A percentile compares a stretch with the other conserved stretches of the same genome.
phyloP scores from a whole-genome alignment of 92 coral and sea anemone species.

The Umimayanthus chanpuru region DNA sequence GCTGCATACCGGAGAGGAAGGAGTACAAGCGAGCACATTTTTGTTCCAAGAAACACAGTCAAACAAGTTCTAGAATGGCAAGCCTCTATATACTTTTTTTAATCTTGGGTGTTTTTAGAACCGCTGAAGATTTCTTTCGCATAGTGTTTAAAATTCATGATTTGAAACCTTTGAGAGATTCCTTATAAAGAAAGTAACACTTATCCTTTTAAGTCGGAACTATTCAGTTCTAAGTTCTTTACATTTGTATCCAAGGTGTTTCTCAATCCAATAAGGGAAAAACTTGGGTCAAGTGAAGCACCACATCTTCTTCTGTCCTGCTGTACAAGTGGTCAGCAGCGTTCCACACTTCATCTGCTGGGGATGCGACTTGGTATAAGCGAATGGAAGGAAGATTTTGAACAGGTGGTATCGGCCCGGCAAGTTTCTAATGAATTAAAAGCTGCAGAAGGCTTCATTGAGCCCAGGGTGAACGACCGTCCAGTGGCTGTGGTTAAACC shows the following conservation, averaged over 20 bases:
- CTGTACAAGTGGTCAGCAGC: conserved; percentile 71
- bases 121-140: too few species aligned
- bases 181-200: too few species aligned
- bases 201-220: background rate
- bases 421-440: conserved; percentile 14
- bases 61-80: too few species aligned
- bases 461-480: conserved; percentile 21
- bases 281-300: conserved; percentile 70
- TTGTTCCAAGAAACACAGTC: too few species aligned
- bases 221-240: background rate
- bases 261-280: conserved; percentile 74
- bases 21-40: too few species aligned
- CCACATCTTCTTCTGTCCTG: conserved; percentile 66
- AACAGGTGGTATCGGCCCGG: conserved; percentile 35
- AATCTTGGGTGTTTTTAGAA: too few species aligned
- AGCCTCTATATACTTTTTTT: too few species aligned
- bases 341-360: conserved; percentile 70
- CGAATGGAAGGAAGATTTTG: conserved; percentile 83
- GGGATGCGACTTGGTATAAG: conserved; percentile 81
- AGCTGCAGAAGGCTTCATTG: background rate
- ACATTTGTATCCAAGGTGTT: conserved; percentile 60
- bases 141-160: too few species aligned
- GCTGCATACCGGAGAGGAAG: too few species aligned
- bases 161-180: background rate
- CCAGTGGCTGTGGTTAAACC: conserved; percentile 74